These are phyloP conservation scores for Himantopus leucocephalus DNA, from an alignment of 2,113 vertebrate species.

Conservation along the genomic window DNA sequence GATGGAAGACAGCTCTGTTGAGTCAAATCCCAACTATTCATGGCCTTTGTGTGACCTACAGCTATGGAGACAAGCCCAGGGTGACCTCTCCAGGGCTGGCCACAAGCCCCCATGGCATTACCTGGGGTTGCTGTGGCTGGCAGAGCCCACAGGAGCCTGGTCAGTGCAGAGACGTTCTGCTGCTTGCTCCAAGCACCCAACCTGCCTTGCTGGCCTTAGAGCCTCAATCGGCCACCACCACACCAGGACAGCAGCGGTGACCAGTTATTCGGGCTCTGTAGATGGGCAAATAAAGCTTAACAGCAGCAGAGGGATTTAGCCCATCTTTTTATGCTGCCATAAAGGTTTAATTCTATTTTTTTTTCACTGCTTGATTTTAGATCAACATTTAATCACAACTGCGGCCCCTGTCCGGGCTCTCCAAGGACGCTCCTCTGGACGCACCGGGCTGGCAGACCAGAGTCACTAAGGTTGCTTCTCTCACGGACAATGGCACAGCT, in stretches of 20 bases:
- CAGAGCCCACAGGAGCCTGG: not conserved
- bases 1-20: not conserved
- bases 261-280: not conserved
- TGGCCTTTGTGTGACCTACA: not conserved
- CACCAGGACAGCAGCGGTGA: rapidly evolving
- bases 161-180: not conserved
- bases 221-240: not conserved
- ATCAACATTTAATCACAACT: not conserved
- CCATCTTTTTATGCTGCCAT: not conserved
- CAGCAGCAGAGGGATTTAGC: not conserved
- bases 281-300: slow-evolving; percentile 29
- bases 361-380: slow-evolving; percentile 24
- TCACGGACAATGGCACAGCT: not conserved
- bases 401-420: rapidly evolving
- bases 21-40: not conserved
- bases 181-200: rapidly evolving
- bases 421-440: rapidly evolving
- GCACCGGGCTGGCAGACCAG: not conserved
- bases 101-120: not conserved
- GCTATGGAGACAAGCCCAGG: not conserved
- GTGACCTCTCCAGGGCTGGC: not conserved
- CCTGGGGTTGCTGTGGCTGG: not conserved
- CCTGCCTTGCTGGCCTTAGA: rapidly evolving
- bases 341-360: slow-evolving; percentile 20
- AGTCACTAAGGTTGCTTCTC: not conserved